Evolutionary conservation across 2,888 invertebrate species (phyloP).

Genomic region (Andrena bucephala): DNA sequence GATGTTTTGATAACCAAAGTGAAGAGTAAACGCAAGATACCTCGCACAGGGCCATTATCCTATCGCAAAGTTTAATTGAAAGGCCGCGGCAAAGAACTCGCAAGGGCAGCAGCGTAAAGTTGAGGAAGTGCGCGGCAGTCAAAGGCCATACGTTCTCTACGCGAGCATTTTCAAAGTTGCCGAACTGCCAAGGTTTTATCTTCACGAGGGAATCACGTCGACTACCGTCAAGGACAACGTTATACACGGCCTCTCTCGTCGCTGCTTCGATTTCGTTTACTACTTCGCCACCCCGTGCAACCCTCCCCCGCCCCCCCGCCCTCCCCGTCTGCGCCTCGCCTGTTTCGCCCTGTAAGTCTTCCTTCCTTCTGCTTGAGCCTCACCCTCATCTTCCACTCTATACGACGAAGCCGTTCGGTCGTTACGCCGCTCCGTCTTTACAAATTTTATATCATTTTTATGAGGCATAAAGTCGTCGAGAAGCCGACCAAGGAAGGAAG

Average conservation of each 20-base stretch:
- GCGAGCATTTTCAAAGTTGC: constrained; percentile 43
- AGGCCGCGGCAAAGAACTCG: not conserved
- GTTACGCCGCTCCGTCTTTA: constrained; percentile 83
- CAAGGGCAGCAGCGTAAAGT: not conserved
- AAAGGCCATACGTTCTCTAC: constrained; percentile 20
- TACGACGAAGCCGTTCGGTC: constrained; percentile 80
- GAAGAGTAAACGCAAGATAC: too few relatives aligned
- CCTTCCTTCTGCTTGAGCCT: constrained; percentile 51
- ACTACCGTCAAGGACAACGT: constrained; percentile 62
- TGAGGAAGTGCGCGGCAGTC: not conserved
- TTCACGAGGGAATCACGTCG: constrained; percentile 72
- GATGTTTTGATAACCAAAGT: too few relatives aligned
- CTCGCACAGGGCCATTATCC: not conserved
- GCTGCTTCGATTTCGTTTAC: constrained; percentile 72
- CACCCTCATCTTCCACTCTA: constrained; percentile 75
- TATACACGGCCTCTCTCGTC: constrained; percentile 48
- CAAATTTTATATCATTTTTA: constrained; percentile 85
- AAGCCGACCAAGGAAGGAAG: constrained; percentile 77
- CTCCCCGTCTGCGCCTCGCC: constrained; percentile 25
- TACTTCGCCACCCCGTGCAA: constrained; percentile 31
- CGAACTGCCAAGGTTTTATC: constrained; percentile 74
- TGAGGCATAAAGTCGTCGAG: constrained; percentile 84
- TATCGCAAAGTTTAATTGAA: constrained; percentile 13
- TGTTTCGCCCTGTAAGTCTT: constrained; percentile 45
- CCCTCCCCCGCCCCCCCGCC: constrained; percentile 30